These are phyloP conservation scores for Halcyon chelicuti DNA, from an alignment of 2,797 vertebrate species.

Conservation along the genomic window DNA sequence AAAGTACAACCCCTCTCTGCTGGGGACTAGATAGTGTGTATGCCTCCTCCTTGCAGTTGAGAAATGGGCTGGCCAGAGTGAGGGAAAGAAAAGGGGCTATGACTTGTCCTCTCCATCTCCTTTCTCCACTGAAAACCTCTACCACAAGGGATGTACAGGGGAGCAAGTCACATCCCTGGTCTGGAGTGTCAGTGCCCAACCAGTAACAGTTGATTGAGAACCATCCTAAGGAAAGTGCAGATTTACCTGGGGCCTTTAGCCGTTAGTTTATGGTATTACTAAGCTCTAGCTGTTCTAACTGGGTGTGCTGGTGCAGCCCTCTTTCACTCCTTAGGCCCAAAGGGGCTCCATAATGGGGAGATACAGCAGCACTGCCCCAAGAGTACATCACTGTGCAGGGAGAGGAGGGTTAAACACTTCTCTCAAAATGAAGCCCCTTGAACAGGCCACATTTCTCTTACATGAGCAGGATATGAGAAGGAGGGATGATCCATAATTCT, in stretches of 20 bases:
- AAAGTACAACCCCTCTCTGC: background rate
- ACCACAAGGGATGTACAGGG: background rate
- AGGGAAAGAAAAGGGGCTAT: background rate
- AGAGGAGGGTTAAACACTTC: background rate
- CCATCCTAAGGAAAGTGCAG: background rate
- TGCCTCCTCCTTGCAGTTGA: background rate
- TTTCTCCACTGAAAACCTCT: background rate
- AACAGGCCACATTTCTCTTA: background rate
- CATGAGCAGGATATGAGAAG: background rate
- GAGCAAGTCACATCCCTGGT: background rate
- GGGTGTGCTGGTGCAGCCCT: background rate
- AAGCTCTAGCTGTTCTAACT: background rate
- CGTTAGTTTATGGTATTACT: background rate
- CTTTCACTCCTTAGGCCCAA: background rate
- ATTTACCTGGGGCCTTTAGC: background rate
- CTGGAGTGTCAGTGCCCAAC: background rate
- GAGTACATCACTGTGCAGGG: rapidly evolving
- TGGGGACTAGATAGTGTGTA: background rate
- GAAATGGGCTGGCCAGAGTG: background rate
- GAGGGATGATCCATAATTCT: background rate
- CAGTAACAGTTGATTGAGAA: background rate
- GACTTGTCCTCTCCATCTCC: background rate
- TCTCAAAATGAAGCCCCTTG: background rate
- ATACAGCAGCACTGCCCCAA: background rate
- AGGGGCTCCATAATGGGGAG: background rate